Evolutionary conservation across 2,113 vertebrate genomes (phyloP).

Genomic region (Thamnaconus septentrionalis): DNA sequence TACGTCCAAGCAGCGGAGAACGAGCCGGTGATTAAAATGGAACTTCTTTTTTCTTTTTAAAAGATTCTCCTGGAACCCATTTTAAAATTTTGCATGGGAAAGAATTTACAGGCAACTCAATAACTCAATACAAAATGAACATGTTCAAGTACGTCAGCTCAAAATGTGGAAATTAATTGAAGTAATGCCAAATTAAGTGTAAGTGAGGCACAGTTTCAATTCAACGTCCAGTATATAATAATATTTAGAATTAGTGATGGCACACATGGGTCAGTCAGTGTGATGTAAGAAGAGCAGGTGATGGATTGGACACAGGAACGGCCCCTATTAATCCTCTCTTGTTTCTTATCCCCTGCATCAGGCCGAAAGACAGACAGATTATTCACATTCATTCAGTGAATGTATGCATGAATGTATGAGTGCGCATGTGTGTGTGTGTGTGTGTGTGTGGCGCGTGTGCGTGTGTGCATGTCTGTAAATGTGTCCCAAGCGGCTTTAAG

Average conservation of each 20-base stretch:
- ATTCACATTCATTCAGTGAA: conserved; percentile 35
- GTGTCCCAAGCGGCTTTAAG: conserved; percentile 3
- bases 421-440: conserved; percentile 8
- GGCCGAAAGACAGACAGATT: conserved; percentile 43
- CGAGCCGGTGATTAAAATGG: conserved; percentile 32
- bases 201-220: background rate
- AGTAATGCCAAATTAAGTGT: background rate
- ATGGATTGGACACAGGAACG: conserved; percentile 22
- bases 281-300: conserved; percentile 23
- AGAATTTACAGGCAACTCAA: background rate
- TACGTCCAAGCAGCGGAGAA: conserved; percentile 30
- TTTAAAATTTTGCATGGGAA: background rate
- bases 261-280: background rate
- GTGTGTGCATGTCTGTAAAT: conserved; percentile 12
- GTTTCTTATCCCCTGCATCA: conserved; percentile 44
- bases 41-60: conserved; percentile 2
- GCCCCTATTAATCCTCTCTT: conserved; percentile 68
- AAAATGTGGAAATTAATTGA: too few relatives aligned
- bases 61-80: background rate
- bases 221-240: background rate
- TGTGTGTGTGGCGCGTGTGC: conserved; percentile 15
- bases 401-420: conserved; percentile 15
- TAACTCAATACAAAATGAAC: too few relatives aligned
- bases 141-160: too few relatives aligned
- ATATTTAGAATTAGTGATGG: background rate